phyloP scores from a whole-genome alignment of 1,140 invertebrate genomes.

The Melanaphis sacchari region DNA sequence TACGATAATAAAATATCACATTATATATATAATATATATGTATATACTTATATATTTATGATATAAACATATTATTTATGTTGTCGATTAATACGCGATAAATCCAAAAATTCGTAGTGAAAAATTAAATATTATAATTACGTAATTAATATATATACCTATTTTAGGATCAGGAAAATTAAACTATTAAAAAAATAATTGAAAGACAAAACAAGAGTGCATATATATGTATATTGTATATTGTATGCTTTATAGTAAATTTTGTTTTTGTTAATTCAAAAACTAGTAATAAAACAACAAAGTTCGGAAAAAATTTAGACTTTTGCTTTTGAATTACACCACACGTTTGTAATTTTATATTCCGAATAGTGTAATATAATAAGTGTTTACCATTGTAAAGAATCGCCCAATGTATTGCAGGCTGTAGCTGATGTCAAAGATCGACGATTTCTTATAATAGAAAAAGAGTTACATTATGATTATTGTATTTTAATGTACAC shows the following conservation, averaged over 20 bases:
- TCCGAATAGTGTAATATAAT: not conserved
- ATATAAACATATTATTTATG: not conserved
- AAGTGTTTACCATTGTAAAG: not conserved
- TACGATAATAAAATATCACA: not conserved
- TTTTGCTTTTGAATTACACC: not conserved
- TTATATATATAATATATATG: no score
- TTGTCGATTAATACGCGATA: not conserved
- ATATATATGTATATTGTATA: no score
- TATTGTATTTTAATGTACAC: not conserved
- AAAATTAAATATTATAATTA: not conserved
- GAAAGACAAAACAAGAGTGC: not conserved
- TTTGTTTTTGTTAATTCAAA: not conserved
- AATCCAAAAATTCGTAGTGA: not conserved
- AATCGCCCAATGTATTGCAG: not conserved
- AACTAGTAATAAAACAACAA: not conserved
- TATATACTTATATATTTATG: not conserved
- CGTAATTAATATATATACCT: no score
- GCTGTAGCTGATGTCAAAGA: slow-evolving; percentile 3
- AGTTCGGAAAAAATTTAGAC: not conserved
- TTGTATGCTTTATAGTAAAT: no score
- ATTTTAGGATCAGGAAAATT: not conserved
- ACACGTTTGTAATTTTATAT: not conserved
- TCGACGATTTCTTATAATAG: not conserved
- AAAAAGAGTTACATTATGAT: slow-evolving; percentile 8
- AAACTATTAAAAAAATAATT: not conserved